A percentile compares a stretch with the other conserved stretches of the same genome.
Conservation (phyloP, 2,113 vertebrate genomes). For the Mionectes macconnelli region DNA sequence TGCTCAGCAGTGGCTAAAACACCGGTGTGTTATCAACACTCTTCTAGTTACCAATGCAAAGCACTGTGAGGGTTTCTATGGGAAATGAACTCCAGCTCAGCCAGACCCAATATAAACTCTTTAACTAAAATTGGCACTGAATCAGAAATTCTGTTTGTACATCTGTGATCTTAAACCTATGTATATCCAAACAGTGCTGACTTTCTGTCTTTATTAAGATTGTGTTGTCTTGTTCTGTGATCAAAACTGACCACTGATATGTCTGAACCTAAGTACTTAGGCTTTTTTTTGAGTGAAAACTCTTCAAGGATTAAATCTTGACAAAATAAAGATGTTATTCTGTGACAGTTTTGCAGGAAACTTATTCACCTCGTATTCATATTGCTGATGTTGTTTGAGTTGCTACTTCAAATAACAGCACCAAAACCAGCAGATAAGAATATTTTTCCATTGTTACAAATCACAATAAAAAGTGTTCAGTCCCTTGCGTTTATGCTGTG, state of each 20-base stretch:
- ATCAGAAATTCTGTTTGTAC: not conserved
- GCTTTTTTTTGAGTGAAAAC: not conserved
- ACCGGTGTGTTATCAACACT: too few relatives aligned
- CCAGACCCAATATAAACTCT: not conserved
- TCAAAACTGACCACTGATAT: rapidly evolving
- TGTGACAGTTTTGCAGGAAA: not conserved
- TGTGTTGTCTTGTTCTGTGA: not conserved
- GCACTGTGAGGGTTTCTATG: too few relatives aligned
- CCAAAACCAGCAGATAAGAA: not conserved
- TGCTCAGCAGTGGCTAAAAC: too few relatives aligned
- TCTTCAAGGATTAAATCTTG: not conserved
- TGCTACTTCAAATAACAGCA: not conserved
- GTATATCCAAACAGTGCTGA: not conserved
- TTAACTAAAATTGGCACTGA: not conserved
- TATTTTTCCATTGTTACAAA: conserved; percentile 22
- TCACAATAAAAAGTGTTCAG: not conserved
- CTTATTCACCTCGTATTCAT: not conserved
- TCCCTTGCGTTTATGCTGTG: not conserved
- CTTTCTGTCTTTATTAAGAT: not conserved
- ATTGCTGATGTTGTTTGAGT: not conserved
- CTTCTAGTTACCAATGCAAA: too few relatives aligned
- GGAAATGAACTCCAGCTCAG: too few relatives aligned
- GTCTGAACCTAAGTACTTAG: not conserved
- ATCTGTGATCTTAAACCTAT: not conserved
- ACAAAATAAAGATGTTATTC: not conserved